Conservation (phyloP, 2,797 vertebrate species). For the Chaetodon trifasciatus region DNA sequence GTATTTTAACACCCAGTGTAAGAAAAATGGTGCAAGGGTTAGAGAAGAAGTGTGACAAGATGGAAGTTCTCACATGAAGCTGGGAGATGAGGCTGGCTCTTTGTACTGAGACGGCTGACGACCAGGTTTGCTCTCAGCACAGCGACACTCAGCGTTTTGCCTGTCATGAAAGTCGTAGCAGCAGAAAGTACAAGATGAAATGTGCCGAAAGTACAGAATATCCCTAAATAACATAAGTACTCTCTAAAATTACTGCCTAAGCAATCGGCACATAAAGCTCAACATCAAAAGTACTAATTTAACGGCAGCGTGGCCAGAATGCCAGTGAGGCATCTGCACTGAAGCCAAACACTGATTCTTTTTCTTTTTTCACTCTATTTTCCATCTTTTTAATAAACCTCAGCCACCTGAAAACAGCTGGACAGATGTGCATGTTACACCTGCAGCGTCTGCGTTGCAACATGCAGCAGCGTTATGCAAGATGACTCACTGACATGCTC, state of each 20-base stretch:
- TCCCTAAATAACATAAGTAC: neutral
- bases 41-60: neutral
- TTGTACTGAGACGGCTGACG: neutral
- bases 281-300: neutral
- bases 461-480: neutral
- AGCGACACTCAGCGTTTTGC: neutral
- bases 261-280: neutral
- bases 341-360: neutral
- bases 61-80: too few species aligned
- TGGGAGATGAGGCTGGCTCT: neutral
- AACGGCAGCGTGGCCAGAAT: neutral
- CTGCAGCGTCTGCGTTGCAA: conserved; percentile 15
- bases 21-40: neutral
- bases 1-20: neutral
- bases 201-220: neutral
- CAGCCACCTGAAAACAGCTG: neutral
- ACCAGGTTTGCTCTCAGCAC: neutral
- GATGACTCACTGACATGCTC: conserved; percentile 8
- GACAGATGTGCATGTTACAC: neutral
- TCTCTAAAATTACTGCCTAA: neutral
- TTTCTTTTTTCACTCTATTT: neutral
- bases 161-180: neutral
- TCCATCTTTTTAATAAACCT: neutral
- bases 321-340: neutral
- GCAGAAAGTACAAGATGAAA: neutral